Conservation (phyloP, 30 jellyfish, hydroid and myxozoan species). For the Clytia hemisphaerica region DNA sequence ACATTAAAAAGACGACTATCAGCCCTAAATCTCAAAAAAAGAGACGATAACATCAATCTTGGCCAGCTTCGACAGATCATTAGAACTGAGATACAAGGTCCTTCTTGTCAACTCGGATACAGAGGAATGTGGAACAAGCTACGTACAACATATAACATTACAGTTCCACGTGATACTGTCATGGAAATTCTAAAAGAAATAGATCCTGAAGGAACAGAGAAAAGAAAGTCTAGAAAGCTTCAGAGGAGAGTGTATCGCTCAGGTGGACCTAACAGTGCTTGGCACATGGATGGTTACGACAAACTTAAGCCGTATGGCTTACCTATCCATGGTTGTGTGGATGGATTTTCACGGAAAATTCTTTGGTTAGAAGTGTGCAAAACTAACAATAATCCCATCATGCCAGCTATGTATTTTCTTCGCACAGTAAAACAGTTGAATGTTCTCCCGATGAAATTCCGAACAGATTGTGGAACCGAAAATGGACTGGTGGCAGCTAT, state of each 20-base stretch:
- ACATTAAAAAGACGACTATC: conserved; percentile 1
- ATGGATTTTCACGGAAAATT: too few species aligned
- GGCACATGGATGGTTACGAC: too few species aligned
- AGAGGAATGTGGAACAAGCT: conserved; percentile 1
- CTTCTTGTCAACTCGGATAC: conserved; percentile 6
- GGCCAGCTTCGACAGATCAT: not conserved
- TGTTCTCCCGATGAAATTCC: not conserved
- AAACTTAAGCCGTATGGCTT: too few species aligned
- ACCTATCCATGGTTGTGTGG: too few species aligned
- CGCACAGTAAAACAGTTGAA: conserved; percentile 3
- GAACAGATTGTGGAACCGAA: conserved; percentile 19
- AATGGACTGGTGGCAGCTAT: too few species aligned
- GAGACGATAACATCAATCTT: not conserved
- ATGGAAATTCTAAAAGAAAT: not conserved
- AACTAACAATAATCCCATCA: conserved; percentile 2
- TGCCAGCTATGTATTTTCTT: conserved; percentile 2
- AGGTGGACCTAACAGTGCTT: conserved; percentile 16
- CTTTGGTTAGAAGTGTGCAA: conserved; percentile 10
- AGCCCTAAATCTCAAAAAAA: too few species aligned
- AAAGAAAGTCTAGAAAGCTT: too few species aligned
- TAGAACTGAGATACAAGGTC: not conserved
- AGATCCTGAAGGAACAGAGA: too few species aligned
- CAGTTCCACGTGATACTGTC: conserved; percentile 8
- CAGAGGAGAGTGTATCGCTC: not conserved
- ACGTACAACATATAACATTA: not conserved